Evolutionary conservation across 2,888 invertebrate genomes (phyloP).

Genomic region (Brenthis daphne): DNA sequence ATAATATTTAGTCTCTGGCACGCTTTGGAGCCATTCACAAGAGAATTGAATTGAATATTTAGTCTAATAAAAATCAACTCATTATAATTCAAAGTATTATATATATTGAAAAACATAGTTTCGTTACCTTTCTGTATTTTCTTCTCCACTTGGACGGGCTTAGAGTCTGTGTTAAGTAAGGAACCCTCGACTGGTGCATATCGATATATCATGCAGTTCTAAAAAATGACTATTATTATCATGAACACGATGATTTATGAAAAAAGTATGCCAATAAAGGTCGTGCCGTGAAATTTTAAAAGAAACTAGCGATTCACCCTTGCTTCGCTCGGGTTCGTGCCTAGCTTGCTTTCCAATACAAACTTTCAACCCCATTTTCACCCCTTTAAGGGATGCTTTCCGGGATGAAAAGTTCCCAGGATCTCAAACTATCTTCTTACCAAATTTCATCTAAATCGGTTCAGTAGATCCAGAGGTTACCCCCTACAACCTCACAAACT

Average conservation of each 20-base stretch:
- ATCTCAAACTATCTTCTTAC: too few relatives aligned
- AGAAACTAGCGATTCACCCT: too few relatives aligned
- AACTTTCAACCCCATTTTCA: too few relatives aligned
- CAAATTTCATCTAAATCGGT: too few relatives aligned
- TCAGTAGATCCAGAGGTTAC: too few relatives aligned
- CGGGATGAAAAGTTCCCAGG: too few relatives aligned
- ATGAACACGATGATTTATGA: slow-evolving; percentile 6
- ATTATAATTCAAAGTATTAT: not conserved
- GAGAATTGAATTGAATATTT: not conserved
- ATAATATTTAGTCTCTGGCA: too few relatives aligned
- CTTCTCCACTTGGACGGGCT: slow-evolving; percentile 52
- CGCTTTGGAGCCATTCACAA: too few relatives aligned
- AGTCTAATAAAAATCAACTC: not conserved
- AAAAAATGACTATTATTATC: slow-evolving; percentile 27
- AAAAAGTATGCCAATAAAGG: not conserved
- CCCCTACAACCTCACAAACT: too few relatives aligned
- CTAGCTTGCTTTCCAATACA: too few relatives aligned
- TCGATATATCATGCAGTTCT: slow-evolving; percentile 44
- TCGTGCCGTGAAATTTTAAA: slow-evolving; percentile 2
- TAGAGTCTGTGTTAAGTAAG: slow-evolving; percentile 49
- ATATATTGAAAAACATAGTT: not conserved
- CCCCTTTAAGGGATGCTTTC: too few relatives aligned
- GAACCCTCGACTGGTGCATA: slow-evolving; percentile 47
- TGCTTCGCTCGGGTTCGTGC: too few relatives aligned
- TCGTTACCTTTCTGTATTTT: slow-evolving; percentile 53